Percentiles rank a stretch among this genome's conserved stretches.
Evolutionary conservation across 2,797 vertebrate genomes (phyloP).

Genomic region (Falco columbarius): DNA sequence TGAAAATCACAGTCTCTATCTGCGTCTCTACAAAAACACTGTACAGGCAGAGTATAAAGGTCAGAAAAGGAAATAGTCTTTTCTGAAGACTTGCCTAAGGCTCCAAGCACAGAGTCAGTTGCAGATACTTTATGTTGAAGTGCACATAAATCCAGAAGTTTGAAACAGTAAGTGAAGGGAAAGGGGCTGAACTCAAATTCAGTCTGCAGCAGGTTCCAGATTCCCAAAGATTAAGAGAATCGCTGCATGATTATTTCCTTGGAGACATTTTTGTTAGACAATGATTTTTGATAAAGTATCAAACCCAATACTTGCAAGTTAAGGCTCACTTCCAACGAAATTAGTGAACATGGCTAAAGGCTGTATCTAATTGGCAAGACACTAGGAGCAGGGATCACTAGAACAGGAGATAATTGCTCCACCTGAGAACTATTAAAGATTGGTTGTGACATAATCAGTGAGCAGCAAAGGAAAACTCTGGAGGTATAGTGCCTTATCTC

Average conservation of each 20-base stretch:
- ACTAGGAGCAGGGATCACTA: neutral
- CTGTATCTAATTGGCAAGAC: constrained; percentile 20
- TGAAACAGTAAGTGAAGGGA: neutral
- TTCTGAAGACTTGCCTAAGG: neutral
- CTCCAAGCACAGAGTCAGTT: neutral
- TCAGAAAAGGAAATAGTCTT: neutral
- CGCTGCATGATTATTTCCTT: neutral
- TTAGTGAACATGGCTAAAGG: neutral
- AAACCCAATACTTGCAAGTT: constrained; percentile 21
- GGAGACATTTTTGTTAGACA: neutral
- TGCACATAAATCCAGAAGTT: neutral
- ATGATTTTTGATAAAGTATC: neutral
- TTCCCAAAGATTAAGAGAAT: neutral
- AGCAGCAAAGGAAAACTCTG: constrained; percentile 42
- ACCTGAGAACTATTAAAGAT: constrained; percentile 40
- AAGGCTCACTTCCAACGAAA: constrained; percentile 10
- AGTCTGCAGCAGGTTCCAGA: neutral
- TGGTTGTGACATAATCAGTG: constrained; percentile 18
- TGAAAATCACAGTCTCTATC: neutral
- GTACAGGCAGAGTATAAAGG: neutral
- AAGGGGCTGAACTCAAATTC: neutral
- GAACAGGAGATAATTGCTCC: constrained; percentile 9
- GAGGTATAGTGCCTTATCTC: neutral
- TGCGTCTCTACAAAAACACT: neutral
- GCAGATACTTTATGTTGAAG: neutral